A percentile compares a stretch with the other conserved stretches of the same genome.
phyloP scores from a whole-genome alignment of 2,113 vertebrate species.

The Pseudolaguvia tuberculata region DNA sequence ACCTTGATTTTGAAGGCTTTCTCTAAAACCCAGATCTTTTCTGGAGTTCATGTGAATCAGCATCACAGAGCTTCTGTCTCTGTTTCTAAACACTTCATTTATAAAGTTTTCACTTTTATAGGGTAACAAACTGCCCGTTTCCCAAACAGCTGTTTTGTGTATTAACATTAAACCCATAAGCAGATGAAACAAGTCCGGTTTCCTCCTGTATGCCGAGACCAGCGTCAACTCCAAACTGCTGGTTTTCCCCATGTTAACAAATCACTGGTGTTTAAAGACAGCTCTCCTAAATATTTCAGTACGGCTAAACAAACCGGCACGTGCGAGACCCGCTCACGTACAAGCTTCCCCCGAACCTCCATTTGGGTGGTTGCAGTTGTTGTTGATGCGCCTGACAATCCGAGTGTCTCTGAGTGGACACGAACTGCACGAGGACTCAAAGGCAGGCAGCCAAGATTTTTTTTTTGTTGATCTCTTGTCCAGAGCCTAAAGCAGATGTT shows the following conservation, averaged over 20 bases:
- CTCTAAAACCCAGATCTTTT: constrained; percentile 14
- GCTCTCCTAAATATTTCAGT: constrained; percentile 63
- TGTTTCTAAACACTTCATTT: neutral
- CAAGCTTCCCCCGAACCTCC: constrained; percentile 11
- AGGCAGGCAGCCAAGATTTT: constrained; percentile 1
- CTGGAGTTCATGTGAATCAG: neutral
- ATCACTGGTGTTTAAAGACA: constrained; percentile 62
- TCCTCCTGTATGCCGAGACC: neutral
- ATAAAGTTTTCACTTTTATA: too few species aligned
- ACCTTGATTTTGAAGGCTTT: neutral
- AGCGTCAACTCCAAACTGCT: constrained; percentile 2
- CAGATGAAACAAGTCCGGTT: neutral
- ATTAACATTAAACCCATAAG: constrained; percentile 1
- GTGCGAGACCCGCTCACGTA: constrained; percentile 37
- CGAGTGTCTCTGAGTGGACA: constrained; percentile 5
- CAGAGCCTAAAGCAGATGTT: constrained; percentile 57
- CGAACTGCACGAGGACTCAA: neutral
- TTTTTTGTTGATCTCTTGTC: too few species aligned
- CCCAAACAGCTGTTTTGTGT: neutral
- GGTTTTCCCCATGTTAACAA: constrained; percentile 64
- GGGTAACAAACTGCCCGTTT: constrained; percentile 5
- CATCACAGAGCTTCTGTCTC: neutral
- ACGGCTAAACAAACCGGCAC: constrained; percentile 60
- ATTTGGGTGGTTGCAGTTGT: constrained; percentile 35
- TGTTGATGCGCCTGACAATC: constrained; percentile 24